A percentile compares a stretch with the other conserved stretches of the same genome.
Evolutionary conservation across 2,113 vertebrate species (phyloP).

Genomic region (Spea bombifrons): DNA sequence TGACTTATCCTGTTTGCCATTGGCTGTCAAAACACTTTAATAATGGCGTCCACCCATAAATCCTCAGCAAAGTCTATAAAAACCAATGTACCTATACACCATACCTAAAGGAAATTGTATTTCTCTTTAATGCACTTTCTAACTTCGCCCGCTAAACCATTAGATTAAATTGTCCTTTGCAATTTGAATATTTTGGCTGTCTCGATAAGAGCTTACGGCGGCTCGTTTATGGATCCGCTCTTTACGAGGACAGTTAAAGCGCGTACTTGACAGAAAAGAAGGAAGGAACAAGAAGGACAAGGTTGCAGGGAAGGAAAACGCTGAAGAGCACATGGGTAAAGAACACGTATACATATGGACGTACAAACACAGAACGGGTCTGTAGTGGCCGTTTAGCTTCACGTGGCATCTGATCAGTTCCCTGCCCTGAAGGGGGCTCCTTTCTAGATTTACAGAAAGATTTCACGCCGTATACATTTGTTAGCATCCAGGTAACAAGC

Average conservation of each 20-base stretch:
- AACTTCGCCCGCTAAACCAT: slow-evolving; percentile 24
- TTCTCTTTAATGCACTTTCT: slow-evolving; percentile 41
- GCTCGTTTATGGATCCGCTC: slow-evolving; percentile 12
- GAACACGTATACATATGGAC: too few relatives aligned
- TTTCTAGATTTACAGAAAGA: too few relatives aligned
- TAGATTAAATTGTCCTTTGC: slow-evolving; percentile 44
- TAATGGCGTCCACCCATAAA: slow-evolving; percentile 33
- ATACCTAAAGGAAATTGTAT: slow-evolving; percentile 43
- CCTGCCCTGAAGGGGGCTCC: too few relatives aligned
- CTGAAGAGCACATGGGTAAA: too few relatives aligned
- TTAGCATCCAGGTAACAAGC: too few relatives aligned
- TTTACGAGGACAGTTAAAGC: background rate
- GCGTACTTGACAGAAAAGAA: background rate
- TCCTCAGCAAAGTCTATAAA: slow-evolving; percentile 36
- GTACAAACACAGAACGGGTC: too few relatives aligned
- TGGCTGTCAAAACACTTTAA: slow-evolving; percentile 30
- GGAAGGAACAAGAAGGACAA: background rate
- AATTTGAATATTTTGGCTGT: slow-evolving; percentile 36
- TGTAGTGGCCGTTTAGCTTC: too few relatives aligned
- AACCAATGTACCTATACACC: slow-evolving; percentile 38
- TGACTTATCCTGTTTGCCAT: slow-evolving; percentile 32
- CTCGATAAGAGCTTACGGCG: background rate
- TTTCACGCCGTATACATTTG: too few relatives aligned
- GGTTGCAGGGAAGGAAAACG: background rate
- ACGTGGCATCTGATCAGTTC: too few relatives aligned